Evolutionary conservation across 1,140 invertebrate genomes (phyloP).

Genomic region (Zaprionus nigranus): DNA sequence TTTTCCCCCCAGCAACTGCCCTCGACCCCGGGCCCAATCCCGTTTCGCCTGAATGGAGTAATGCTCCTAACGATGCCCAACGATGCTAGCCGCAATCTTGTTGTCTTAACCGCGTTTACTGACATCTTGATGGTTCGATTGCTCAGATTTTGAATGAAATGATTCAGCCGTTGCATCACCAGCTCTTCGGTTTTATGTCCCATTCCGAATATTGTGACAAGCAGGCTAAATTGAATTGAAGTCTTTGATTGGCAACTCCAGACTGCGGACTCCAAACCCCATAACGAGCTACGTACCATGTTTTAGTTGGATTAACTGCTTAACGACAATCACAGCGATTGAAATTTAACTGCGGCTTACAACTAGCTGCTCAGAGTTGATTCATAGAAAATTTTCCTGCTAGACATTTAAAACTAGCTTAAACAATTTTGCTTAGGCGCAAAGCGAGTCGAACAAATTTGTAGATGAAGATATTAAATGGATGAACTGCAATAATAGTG

Average conservation of each 20-base stretch:
- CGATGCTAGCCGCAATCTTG: conserved; percentile 63
- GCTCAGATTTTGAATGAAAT: conserved; percentile 78
- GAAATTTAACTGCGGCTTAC: neutral
- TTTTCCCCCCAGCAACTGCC: conserved; percentile 53
- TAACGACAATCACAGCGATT: conserved; percentile 19
- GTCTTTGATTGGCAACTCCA: conserved; percentile 70
- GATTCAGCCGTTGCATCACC: conserved; percentile 53
- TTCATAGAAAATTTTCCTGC: neutral
- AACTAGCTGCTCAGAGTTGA: neutral
- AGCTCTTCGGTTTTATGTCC: conserved; percentile 64
- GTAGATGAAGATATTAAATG: too few relatives aligned
- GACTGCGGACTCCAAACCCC: neutral
- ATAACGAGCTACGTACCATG: conserved; percentile 12
- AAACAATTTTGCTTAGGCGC: too few relatives aligned
- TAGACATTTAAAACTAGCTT: neutral
- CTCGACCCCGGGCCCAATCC: conserved; percentile 3
- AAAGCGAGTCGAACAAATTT: too few relatives aligned
- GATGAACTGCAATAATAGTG: too few relatives aligned
- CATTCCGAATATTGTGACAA: conserved; percentile 68
- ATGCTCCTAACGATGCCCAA: conserved; percentile 66
- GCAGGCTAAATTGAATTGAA: conserved; percentile 71
- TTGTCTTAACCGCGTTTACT: conserved; percentile 78
- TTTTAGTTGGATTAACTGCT: conserved; percentile 19
- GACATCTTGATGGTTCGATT: conserved; percentile 79
- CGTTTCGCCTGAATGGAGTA: conserved; percentile 38